Evolutionary conservation across 2,113 vertebrate species (phyloP).

Genomic region (Eptesicus fuscus): DNA sequence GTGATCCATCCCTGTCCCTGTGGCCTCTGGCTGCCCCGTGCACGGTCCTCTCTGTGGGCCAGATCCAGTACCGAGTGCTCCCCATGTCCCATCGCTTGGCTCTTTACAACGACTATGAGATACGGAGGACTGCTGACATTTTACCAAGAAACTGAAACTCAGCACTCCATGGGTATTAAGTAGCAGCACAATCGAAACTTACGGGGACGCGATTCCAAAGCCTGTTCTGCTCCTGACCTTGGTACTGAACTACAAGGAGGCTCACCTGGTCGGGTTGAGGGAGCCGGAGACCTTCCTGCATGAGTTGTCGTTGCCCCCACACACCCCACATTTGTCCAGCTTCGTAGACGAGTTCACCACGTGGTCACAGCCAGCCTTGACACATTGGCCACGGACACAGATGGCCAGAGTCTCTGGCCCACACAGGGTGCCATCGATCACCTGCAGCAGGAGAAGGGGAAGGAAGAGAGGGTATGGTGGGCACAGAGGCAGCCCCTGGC

Average conservation of each 20-base stretch:
- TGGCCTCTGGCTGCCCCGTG: background rate
- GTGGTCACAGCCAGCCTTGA: conserved; percentile 97
- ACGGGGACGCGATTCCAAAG: background rate
- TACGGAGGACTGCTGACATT: background rate
- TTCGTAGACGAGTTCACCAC: conserved; percentile 92
- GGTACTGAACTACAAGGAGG: rapidly evolving
- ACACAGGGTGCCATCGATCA: conserved; percentile 94
- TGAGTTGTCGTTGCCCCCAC: conserved; percentile 89
- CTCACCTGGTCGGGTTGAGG: conserved; percentile 90
- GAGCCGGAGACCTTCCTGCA: conserved; percentile 94
- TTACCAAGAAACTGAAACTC: background rate
- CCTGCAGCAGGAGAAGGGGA: conserved; percentile 78
- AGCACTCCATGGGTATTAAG: background rate
- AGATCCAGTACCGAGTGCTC: background rate
- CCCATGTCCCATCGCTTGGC: background rate
- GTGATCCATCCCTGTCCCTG: background rate
- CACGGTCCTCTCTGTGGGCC: background rate
- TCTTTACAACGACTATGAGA: background rate
- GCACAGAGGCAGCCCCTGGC: background rate
- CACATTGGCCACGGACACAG: conserved; percentile 95
- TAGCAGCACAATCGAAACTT: background rate
- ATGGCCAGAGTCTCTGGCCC: conserved; percentile 94
- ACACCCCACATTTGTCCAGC: conserved; percentile 95
- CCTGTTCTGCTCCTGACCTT: rapidly evolving
- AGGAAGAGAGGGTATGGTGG: background rate